phyloP scores from a whole-genome alignment of 2,113 vertebrate species.

The Meleagris gallopavo region DNA sequence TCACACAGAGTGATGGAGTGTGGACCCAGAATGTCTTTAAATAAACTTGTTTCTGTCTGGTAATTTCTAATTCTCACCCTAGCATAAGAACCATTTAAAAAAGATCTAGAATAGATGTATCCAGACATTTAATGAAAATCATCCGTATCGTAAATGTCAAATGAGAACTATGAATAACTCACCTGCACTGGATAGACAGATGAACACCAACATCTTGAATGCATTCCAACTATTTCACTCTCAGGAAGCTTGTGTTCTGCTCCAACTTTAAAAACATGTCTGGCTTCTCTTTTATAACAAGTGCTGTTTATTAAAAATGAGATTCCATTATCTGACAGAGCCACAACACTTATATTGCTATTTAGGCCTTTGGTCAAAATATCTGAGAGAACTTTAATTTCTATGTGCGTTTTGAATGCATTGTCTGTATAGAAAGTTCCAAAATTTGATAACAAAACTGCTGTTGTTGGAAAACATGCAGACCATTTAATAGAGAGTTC shows the following conservation, averaged over 20 bases:
- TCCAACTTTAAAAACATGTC: background rate
- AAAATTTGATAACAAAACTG: background rate
- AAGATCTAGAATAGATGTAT: background rate
- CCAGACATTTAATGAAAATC: background rate
- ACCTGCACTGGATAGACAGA: background rate
- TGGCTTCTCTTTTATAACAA: background rate
- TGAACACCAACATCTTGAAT: conserved; percentile 54
- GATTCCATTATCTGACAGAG: background rate
- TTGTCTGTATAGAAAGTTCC: conserved; percentile 47
- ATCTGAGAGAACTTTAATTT: conserved; percentile 15
- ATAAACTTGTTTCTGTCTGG: conserved; percentile 2
- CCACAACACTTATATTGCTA: background rate
- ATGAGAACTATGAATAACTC: conserved; percentile 22
- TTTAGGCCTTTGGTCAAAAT: background rate
- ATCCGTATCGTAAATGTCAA: background rate
- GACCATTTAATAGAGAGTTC: background rate
- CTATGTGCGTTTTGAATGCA: conserved; percentile 16
- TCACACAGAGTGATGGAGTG: background rate
- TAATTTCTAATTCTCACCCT: background rate
- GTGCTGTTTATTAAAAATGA: conserved; percentile 14
- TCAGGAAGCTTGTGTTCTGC: background rate
- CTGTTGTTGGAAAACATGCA: background rate
- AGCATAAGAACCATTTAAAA: background rate
- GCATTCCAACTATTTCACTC: conserved; percentile 16
- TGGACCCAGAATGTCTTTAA: conserved; percentile 17